Percentiles rank a stretch among this genome's conserved stretches.
These are phyloP conservation scores for Muschampia plurimacula DNA, from an alignment of 2,888 invertebrate genomes.

Conservation along the genomic window DNA sequence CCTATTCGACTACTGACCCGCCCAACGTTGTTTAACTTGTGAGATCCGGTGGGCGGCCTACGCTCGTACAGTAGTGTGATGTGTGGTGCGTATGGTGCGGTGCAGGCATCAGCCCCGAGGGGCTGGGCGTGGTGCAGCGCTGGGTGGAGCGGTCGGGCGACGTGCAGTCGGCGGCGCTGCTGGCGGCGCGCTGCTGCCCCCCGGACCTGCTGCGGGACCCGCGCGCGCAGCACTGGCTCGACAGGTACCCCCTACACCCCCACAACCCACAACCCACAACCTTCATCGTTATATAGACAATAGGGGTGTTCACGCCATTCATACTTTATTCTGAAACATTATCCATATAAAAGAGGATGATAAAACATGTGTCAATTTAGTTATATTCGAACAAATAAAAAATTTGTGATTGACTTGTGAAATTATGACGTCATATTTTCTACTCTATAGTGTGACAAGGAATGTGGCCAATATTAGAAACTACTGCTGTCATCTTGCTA, in stretches of 20 bases:
- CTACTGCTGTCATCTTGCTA: too few relatives aligned
- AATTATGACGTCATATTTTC: too few relatives aligned
- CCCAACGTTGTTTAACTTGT: too few relatives aligned
- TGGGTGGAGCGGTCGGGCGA: slow-evolving; percentile 95
- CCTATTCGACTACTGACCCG: background rate
- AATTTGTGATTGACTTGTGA: too few relatives aligned
- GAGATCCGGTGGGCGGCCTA: background rate
- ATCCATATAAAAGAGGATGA: too few relatives aligned
- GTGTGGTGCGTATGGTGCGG: background rate
- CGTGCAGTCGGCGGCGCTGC: slow-evolving; percentile 95
- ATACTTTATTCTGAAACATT: too few relatives aligned
- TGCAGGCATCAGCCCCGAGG: slow-evolving; percentile 89
- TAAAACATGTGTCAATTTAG: too few relatives aligned
- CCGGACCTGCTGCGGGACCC: slow-evolving; percentile 88
- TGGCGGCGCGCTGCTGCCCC: slow-evolving; percentile 92
- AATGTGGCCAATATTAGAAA: too few relatives aligned
- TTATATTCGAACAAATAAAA: too few relatives aligned
- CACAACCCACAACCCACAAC: background rate
- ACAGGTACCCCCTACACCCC: slow-evolving; percentile 71
- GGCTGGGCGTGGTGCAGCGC: slow-evolving; percentile 92
- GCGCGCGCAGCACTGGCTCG: slow-evolving; percentile 89
- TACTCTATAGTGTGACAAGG: too few relatives aligned
- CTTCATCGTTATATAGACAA: too few relatives aligned
- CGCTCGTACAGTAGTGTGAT: background rate
- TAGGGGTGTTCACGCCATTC: too few relatives aligned